Conservation (phyloP, 1,140 invertebrate genomes). For the Grapholita molesta region DNA sequence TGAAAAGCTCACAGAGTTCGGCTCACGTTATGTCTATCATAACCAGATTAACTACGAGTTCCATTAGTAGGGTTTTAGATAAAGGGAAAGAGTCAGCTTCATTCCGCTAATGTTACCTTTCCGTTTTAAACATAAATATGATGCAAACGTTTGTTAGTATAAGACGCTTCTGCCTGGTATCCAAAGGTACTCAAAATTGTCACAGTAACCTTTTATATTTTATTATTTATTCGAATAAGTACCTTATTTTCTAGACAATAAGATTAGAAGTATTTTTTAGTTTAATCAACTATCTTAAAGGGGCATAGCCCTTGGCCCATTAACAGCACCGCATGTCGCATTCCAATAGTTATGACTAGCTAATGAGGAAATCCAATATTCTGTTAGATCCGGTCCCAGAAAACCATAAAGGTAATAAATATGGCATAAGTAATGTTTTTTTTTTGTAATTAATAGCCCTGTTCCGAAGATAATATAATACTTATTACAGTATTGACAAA, state of each 20-base stretch:
- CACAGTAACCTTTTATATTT: background rate
- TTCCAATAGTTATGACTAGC: constrained; percentile 30
- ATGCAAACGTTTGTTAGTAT: background rate
- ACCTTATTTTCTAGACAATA: background rate
- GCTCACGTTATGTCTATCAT: constrained; percentile 2
- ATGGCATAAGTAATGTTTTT: background rate
- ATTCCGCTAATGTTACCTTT: background rate
- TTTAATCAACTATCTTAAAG: constrained; percentile 25
- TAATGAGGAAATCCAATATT: constrained; percentile 20
- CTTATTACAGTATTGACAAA: background rate
- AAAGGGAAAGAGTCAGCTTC: background rate
- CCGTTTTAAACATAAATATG: background rate
- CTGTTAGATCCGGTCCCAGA: constrained; percentile 18
- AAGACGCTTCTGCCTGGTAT: background rate
- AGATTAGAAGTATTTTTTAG: background rate
- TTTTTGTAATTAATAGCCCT: constrained; percentile 10
- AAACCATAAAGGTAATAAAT: constrained; percentile 21
- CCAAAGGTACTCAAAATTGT: background rate
- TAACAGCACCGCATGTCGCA: constrained; percentile 33
- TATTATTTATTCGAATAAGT: background rate
- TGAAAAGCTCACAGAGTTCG: background rate
- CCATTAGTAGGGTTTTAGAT: constrained; percentile 6
- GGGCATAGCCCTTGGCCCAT: constrained; percentile 46
- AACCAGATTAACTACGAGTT: constrained; percentile 11
- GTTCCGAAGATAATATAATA: background rate